phyloP scores from a whole-genome alignment of 2,113 vertebrate species.

The Pedetes capensis region DNA sequence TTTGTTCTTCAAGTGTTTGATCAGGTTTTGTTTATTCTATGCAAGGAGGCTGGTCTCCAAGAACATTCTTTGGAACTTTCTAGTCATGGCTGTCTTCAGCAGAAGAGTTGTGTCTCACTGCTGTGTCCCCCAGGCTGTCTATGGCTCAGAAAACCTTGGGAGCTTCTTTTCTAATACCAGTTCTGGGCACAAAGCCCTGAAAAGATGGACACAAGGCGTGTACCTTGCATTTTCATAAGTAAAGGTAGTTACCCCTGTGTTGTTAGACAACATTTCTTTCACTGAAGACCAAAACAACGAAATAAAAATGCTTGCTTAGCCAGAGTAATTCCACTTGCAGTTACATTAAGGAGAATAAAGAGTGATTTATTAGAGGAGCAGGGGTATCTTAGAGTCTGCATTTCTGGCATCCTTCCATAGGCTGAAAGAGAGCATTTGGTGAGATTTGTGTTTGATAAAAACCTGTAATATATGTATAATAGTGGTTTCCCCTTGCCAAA shows the following conservation, averaged over 20 bases:
- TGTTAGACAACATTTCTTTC: not conserved
- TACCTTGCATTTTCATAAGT: not conserved
- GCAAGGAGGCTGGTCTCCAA: constrained; percentile 16
- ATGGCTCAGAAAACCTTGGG: too few relatives aligned
- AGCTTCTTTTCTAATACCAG: not conserved
- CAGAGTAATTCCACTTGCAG: not conserved
- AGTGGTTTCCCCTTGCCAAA: not conserved
- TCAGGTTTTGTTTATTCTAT: constrained; percentile 59
- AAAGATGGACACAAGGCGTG: not conserved
- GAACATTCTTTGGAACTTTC: not conserved
- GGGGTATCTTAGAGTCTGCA: not conserved
- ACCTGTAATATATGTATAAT: not conserved
- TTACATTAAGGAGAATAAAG: not conserved
- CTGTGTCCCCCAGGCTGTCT: not conserved
- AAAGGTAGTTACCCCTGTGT: not conserved
- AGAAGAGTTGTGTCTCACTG: not conserved
- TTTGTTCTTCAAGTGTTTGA: constrained; percentile 47
- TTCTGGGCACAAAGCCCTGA: not conserved
- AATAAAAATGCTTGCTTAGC: not conserved
- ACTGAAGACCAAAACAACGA: not conserved
- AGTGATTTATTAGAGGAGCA: not conserved
- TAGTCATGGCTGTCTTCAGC: not conserved
- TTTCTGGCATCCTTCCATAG: not conserved
- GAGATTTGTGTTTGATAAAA: not conserved
- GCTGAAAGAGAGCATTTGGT: not conserved